Evolutionary conservation across 2,888 invertebrate genomes (phyloP), one percentile per base, ranked within the genome.

Genomic region (Meganola albula): DNA sequence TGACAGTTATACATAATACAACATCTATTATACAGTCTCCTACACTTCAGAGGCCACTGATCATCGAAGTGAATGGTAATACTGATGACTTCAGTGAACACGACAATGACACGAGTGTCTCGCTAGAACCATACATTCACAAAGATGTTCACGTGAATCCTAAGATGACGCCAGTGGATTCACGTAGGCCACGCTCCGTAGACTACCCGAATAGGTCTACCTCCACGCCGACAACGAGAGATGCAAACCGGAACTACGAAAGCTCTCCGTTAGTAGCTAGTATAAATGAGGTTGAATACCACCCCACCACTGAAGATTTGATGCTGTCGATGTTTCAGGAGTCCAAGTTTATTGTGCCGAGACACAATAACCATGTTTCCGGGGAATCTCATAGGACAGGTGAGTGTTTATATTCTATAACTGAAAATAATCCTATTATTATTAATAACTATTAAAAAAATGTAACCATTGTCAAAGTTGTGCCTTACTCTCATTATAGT

Each of bases 71-170:
- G 25, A 79, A 79, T 44, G 74, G 74, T 9, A 53, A 54, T 37
- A 58, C 50, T 34, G 74, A 74, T 9, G 65, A 67, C 24, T 37
- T 40, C 35, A 72, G 59, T 54, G 76, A 76, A 20, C 50, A 62
- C 35, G 77, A 76, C 45, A 68, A 66, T 50, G 80, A 78, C 45
- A 44, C 62, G 24, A 67, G 57, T 39, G 60, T 52, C 32, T 52
- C 73, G n/a, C 56, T 58, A 4, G 83, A 83, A 38, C 75, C 78
- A 4, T 85, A 85, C 27, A 85, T 85, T 10, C 86, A 87, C 45
- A 87, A 87, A 46, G 87, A 87, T 36, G 87, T 87, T 12, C 87
- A 87, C 38, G 75, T 87, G 0, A 87, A 87, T 41, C 87, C 87
- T n/a, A 86, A 86, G 44, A 87, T 87, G 87, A 87, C 86, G 12